phyloP scores from a whole-genome alignment of 2,113 vertebrate species.

The Corythoichthys haematopterus region DNA sequence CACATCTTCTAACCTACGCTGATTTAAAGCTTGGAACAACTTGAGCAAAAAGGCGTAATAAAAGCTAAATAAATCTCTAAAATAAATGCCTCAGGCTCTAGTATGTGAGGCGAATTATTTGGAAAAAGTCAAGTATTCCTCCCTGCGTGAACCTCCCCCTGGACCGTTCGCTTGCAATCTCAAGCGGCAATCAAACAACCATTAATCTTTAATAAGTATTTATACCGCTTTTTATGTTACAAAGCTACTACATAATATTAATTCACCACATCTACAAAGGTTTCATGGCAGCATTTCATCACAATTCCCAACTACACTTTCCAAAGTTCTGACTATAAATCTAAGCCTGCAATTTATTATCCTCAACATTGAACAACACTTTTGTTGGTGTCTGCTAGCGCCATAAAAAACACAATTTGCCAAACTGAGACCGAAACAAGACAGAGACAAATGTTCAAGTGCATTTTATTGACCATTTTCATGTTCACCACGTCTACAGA shows the following conservation, averaged over 20 bases:
- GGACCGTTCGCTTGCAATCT: slow-evolving; percentile 38
- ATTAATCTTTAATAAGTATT: slow-evolving; percentile 64
- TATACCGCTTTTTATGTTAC: slow-evolving; percentile 50
- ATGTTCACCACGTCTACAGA: slow-evolving; percentile 50
- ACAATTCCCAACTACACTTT: background rate
- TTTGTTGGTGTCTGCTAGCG: background rate
- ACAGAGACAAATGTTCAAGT: slow-evolving; percentile 33
- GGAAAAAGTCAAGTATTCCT: slow-evolving; percentile 37
- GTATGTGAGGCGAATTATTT: slow-evolving; percentile 7
- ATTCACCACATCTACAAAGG: background rate
- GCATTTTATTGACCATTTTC: slow-evolving; percentile 60
- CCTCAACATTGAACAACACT: background rate
- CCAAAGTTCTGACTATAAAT: background rate
- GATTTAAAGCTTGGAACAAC: background rate
- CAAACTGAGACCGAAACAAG: background rate
- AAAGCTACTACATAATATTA: background rate
- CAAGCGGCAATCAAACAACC: slow-evolving; percentile 36
- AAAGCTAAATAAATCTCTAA: background rate
- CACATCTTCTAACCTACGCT: background rate
- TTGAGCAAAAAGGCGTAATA: slow-evolving; percentile 1
- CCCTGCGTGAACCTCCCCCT: slow-evolving; percentile 50
- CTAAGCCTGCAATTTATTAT: background rate
- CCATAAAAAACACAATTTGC: background rate
- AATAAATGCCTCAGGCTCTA: background rate
- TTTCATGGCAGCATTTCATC: background rate